Conservation (phyloP, 2,113 vertebrate species). For the Oceanodroma tethys region DNA sequence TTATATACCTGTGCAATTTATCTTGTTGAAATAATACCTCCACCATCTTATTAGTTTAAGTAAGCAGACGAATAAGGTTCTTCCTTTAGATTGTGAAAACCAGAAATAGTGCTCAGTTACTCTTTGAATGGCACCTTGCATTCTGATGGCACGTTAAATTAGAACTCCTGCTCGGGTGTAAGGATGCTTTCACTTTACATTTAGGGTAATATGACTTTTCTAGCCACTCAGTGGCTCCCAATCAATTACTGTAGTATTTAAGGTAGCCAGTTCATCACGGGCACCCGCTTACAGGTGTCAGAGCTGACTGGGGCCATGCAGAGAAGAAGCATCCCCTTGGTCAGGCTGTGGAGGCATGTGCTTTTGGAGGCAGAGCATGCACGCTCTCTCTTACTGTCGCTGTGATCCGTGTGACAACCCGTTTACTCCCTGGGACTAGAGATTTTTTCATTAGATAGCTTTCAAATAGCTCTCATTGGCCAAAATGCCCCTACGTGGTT, state of each 20-base stretch:
- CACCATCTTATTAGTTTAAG: not conserved
- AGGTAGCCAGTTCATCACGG: not conserved
- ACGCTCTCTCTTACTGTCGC: not conserved
- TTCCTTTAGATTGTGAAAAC: not conserved
- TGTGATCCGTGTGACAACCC: not conserved
- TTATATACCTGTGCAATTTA: not conserved
- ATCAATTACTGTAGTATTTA: not conserved
- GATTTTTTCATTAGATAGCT: not conserved
- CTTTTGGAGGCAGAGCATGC: not conserved
- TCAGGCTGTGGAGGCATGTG: not conserved
- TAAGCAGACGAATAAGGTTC: not conserved
- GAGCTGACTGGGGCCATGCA: not conserved
- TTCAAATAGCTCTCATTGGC: not conserved
- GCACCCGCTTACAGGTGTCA: not conserved
- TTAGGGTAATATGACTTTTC: not conserved
- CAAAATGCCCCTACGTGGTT: not conserved
- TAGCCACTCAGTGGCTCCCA: not conserved
- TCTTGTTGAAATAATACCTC: not conserved
- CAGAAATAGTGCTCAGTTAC: not conserved
- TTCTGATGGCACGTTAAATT: not conserved
- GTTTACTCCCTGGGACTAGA: not conserved
- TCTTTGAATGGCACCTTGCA: not conserved
- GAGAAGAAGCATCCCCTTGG: not conserved
- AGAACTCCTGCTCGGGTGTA: not conserved
- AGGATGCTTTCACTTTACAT: not conserved